Percentiles rank a stretch among this genome's conserved stretches.
phyloP scores from a whole-genome alignment of 2,888 invertebrate species.

The Agriotes lineatus region DNA sequence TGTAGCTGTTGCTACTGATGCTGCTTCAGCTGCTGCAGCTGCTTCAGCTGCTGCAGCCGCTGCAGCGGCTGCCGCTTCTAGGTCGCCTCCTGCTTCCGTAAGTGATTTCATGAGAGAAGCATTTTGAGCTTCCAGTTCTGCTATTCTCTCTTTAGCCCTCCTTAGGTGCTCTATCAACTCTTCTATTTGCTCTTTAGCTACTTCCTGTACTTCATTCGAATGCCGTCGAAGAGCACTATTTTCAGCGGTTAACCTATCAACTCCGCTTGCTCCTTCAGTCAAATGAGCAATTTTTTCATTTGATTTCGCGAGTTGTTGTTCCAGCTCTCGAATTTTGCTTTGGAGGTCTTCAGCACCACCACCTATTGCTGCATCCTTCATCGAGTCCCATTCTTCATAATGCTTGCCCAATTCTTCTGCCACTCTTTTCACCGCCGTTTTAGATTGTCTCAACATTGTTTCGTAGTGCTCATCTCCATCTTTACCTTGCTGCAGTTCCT shows the following conservation, averaged over 20 bases:
- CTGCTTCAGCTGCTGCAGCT: too few species aligned
- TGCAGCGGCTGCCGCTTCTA: background rate
- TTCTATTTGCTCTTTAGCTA: slow-evolving; percentile 60
- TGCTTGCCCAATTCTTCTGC: slow-evolving; percentile 57
- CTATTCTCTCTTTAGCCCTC: slow-evolving; percentile 49
- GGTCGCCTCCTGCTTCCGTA: background rate
- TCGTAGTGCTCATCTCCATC: slow-evolving; percentile 56
- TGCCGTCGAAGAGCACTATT: slow-evolving; percentile 59
- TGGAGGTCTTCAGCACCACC: background rate
- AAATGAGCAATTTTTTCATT: slow-evolving; percentile 4
- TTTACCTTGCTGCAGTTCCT: background rate
- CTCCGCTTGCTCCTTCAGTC: background rate
- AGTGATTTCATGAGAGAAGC: slow-evolving; percentile 2
- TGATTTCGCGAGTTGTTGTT: slow-evolving; percentile 47
- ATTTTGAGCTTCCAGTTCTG: slow-evolving; percentile 49
- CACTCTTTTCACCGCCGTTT: slow-evolving; percentile 57
- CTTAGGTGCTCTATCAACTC: slow-evolving; percentile 57
- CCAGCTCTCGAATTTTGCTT: slow-evolving; percentile 35
- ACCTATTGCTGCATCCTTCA: background rate
- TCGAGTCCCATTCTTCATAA: slow-evolving; percentile 53
- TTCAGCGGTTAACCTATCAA: slow-evolving; percentile 51
- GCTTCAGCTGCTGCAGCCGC: too few species aligned
- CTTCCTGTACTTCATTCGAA: slow-evolving; percentile 59
- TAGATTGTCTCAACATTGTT: slow-evolving; percentile 58
- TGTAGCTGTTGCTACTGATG: too few species aligned